Evolutionary conservation across 1,140 invertebrate species (phyloP).

Genomic region (Euura saliciscinereae): DNA sequence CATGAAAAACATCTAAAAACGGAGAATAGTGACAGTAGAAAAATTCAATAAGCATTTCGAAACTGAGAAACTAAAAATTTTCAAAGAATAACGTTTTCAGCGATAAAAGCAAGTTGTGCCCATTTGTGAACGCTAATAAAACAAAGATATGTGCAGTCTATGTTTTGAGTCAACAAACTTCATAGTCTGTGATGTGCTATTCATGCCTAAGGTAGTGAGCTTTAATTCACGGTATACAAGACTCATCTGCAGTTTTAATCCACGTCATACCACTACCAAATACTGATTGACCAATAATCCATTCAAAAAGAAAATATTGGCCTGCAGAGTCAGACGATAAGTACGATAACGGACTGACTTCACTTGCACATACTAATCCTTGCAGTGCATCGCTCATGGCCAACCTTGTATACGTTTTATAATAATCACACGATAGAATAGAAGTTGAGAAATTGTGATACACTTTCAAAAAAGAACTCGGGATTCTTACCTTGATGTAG

Average conservation of each 20-base stretch:
- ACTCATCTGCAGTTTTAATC: neutral
- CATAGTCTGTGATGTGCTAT: neutral
- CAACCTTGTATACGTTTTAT: too few species aligned
- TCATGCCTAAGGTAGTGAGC: neutral
- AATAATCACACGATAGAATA: too few species aligned
- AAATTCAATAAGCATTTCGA: neutral
- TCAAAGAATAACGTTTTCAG: neutral
- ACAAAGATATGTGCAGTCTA: neutral
- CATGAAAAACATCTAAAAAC: constrained; percentile 53
- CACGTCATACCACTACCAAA: neutral
- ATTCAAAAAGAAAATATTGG: too few species aligned
- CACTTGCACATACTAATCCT: too few species aligned
- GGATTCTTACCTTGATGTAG: constrained; percentile 69
- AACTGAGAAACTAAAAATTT: neutral
- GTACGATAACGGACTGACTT: too few species aligned
- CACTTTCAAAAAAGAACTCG: too few species aligned
- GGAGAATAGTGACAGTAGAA: constrained; percentile 28
- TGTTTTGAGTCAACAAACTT: neutral
- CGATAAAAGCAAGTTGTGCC: too few species aligned
- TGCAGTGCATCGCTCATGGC: too few species aligned
- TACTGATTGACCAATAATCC: neutral
- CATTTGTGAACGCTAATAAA: too few species aligned
- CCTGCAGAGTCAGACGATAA: too few species aligned
- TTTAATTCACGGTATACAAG: neutral
- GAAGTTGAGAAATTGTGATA: too few species aligned